Evolutionary conservation across 2,113 vertebrate species (phyloP), one percentile per base, ranked within the genome.

Genomic region (Suncus etruscus): DNA sequence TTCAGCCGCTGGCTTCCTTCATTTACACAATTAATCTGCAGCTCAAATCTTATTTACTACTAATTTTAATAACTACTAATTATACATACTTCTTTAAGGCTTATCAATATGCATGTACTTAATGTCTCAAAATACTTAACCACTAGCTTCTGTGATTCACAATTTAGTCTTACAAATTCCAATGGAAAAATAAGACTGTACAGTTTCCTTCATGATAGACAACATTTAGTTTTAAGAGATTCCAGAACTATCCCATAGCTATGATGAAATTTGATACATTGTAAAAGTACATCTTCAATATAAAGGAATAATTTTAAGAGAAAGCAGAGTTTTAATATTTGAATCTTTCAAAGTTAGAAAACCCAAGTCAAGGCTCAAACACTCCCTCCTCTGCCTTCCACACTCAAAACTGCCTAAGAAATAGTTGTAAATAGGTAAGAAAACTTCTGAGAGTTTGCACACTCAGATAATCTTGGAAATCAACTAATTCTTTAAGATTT

Each of bases 251-350:
- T 74, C 11, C 6, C 72, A 3, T 11, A 72, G 61, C 66, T 72
- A 15, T 74, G 81, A 70, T 68, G 31, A 58, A 47, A 83, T 92
- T 73, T 83, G 11, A 72, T 6, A 83, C 66, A 18, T 54, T 83
- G 0, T 20, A 74, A 72, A 92, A 73, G 7, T 74, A 47, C 1
- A 69, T 16, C 47, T 69, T 65, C 58, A 31, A 61, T 11, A 39
- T 39, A 39, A 39, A 39, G 39, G 5, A 39, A 39, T 39, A 39
- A 39, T 39, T 39, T 39, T 39, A 39, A 39, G 39, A 39, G 39
- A 39, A 61, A 20, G 6, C 16, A 61, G 18, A 4, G 58, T 61
- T 61, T 61, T 61, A 61, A 11, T 39, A 39, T 39, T 39, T 39
- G 39, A 39, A 39, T 39, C 39, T 39, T 5, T 5, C 39, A 39